Evolutionary conservation across 1,140 invertebrate species (phyloP).

Genomic region (Acromyrmex heyeri): DNA sequence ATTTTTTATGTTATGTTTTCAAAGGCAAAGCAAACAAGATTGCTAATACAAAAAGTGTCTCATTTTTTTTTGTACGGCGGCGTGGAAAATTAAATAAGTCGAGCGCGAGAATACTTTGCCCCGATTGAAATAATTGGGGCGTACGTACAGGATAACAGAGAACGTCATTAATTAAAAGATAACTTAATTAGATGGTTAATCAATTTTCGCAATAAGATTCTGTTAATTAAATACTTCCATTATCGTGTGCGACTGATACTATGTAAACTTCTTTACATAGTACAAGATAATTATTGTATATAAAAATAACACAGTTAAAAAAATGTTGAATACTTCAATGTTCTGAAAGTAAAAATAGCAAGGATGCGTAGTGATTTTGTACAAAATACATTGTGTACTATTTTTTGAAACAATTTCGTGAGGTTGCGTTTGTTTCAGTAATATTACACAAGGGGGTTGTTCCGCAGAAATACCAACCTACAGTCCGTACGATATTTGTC

Average conservation of each 20-base stretch:
- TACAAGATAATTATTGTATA: neutral
- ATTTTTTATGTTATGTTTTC: conserved; percentile 35
- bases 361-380: neutral
- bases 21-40: conserved; percentile 42
- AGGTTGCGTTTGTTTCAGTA: conserved; percentile 44
- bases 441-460: conserved; percentile 42
- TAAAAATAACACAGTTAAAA: neutral
- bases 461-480: neutral
- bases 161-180: conserved; percentile 3
- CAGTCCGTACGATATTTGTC: neutral
- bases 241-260: neutral
- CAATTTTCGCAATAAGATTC: neutral
- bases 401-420: conserved; percentile 56
- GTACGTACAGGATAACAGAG: neutral
- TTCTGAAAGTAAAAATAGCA: conserved; percentile 5
- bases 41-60: conserved; percentile 26
- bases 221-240: neutral
- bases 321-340: neutral
- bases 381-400: conserved; percentile 43
- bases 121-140: neutral
- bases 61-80: neutral
- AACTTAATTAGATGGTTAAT: conserved; percentile 4
- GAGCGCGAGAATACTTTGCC: neutral
- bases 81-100: conserved; percentile 47
- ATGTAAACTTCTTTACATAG: neutral